phyloP scores from a whole-genome alignment of 2,888 invertebrate genomes.

The Zaprionus bogoriensis region DNA sequence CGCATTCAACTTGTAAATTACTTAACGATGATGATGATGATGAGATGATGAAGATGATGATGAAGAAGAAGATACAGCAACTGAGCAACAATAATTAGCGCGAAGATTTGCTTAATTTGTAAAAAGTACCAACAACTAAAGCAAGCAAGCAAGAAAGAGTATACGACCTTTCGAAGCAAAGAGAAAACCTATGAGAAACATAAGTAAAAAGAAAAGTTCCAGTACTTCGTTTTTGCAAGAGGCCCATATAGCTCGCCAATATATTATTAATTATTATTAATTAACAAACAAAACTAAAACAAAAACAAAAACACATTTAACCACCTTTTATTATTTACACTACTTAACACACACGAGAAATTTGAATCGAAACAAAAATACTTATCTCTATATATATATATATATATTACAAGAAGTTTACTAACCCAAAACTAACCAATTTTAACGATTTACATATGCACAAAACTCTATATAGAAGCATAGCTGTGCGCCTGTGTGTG shows the following conservation, averaged over 20 bases:
- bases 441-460: slow-evolving; percentile 76
- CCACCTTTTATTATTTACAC: slow-evolving; percentile 72
- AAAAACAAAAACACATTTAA: slow-evolving; percentile 74
- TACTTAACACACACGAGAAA: slow-evolving; percentile 53
- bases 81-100: slow-evolving; percentile 74
- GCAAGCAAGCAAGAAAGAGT: slow-evolving; percentile 41
- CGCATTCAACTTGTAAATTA: slow-evolving; percentile 74
- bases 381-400: slow-evolving; percentile 20
- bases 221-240: slow-evolving; percentile 84
- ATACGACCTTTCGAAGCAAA: no score
- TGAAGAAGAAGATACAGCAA: slow-evolving; percentile 52
- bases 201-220: slow-evolving; percentile 70
- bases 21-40: slow-evolving; percentile 36
- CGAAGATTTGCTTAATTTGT: slow-evolving; percentile 80
- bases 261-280: slow-evolving; percentile 77
- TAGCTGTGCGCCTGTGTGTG: slow-evolving; percentile 30
- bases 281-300: slow-evolving; percentile 16
- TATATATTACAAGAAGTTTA: slow-evolving; percentile 62
- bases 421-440: slow-evolving; percentile 78
- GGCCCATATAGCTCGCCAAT: slow-evolving; percentile 84
- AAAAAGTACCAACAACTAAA: slow-evolving; percentile 79
- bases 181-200: slow-evolving; percentile 51
- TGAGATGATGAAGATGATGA: slow-evolving; percentile 30
- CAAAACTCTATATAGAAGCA: slow-evolving; percentile 64
- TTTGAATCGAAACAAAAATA: slow-evolving; percentile 32